Base-by-base conservation (phyloP, 2,113 vertebrate species). In the Poeciliopsis prolifica region DNA sequence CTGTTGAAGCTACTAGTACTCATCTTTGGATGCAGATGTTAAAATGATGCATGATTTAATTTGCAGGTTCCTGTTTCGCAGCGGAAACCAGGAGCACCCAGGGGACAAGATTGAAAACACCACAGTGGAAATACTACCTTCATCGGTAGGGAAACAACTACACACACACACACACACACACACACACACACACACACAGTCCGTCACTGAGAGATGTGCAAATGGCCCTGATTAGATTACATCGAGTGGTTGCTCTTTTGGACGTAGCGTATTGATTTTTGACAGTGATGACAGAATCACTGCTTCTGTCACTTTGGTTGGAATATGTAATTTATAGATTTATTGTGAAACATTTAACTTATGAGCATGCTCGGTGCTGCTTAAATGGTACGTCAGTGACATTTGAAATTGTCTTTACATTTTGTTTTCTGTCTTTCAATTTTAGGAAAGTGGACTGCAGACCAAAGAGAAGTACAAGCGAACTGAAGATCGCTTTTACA, bases 71-170 rank as follows among this genome's bases (percentile, higher is more conserved):
- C 93, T 99, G 78, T 99, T 99, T 92, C 97, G 97, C 75, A 99
- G 97, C 74, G 97, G 98, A 65, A 99, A 99, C 89, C 96, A 96
- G 89, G 98, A 99, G 78, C 98, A 99, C 72, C 97, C 97, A 22
- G 97, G 96, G 70, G 98, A 99, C 87, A 96, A 95, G 91, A 95
- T 99, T 44, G 90, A 96, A 69, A 99, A 99, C 90, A 97, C 98
- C 28, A 97, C 96, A 3, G 97, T 99, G 81, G 98, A 99, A 77
- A 95, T 99, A 82, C 92, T 98, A 88, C 97, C 97, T 82, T 94
- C 96, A 61, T 95, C 95, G 95, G 98, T 99, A 94, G 60, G 86
- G 66, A 54, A n/a, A 81, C 75, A 37, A 66, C 37, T 33, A 37
- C 54, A 61, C 22, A 69, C 35, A 10, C 33, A 8, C 33, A 33